phyloP scores from a whole-genome alignment of 2,888 invertebrate genomes.

The Andricus quercusramuli region DNA sequence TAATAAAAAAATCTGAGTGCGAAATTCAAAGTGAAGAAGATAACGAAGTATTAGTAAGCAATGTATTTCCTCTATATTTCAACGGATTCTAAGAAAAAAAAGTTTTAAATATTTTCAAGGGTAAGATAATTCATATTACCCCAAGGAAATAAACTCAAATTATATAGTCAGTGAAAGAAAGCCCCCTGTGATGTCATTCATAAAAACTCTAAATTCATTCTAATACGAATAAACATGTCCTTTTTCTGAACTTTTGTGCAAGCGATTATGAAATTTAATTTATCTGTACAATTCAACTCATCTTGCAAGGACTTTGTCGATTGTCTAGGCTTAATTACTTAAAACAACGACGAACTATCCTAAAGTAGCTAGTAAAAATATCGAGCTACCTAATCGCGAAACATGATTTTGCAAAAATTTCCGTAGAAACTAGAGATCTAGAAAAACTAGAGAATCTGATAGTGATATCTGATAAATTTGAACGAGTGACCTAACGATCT shows the following conservation, averaged over 20 bases:
- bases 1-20: not conserved
- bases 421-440: not conserved
- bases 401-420: not conserved
- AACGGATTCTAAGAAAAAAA: not conserved
- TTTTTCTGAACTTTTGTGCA: not conserved
- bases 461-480: constrained; percentile 4
- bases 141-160: not conserved
- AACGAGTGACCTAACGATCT: constrained; percentile 34
- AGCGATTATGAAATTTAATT: constrained; percentile 4
- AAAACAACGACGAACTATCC: constrained; percentile 3
- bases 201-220: constrained; percentile 19
- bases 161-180: not conserved
- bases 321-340: constrained; percentile 29
- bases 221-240: not conserved
- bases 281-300: constrained; percentile 10
- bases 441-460: constrained; percentile 24
- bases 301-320: constrained; percentile 27
- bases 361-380: constrained; percentile 30
- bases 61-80: not conserved
- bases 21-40: not conserved
- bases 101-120: not conserved
- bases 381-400: not conserved
- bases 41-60: not conserved
- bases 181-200: not conserved
- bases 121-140: not conserved